Conservation (phyloP, 1,140 invertebrate species). For the Aphelenchoides avenae region DNA sequence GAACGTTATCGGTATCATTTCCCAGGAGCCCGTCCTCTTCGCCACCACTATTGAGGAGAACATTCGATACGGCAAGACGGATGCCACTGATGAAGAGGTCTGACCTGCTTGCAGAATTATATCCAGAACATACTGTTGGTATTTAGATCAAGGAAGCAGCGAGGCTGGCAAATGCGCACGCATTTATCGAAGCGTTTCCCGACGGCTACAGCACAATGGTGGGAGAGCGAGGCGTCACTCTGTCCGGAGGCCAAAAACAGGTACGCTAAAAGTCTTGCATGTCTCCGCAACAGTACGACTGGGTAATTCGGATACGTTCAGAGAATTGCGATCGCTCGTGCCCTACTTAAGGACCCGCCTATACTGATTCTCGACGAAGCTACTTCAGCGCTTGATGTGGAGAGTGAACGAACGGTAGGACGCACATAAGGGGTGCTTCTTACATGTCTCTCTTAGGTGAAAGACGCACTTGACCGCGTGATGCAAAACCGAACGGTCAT, state of each 20-base stretch:
- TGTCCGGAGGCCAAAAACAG: slow-evolving; percentile 93
- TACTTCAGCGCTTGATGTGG: slow-evolving; percentile 60
- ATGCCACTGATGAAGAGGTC: slow-evolving; percentile 67
- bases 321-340: slow-evolving; percentile 62
- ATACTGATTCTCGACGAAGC: slow-evolving; percentile 65
- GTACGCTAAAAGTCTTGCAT: slow-evolving; percentile 59
- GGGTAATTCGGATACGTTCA: no score
- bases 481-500: slow-evolving; percentile 67
- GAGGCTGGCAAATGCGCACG: slow-evolving; percentile 79
- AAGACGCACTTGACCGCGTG: slow-evolving; percentile 63
- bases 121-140: no score
- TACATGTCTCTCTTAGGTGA: slow-evolving; percentile 58
- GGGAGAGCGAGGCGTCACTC: slow-evolving; percentile 79
- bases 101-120: background rate
- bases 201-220: slow-evolving; percentile 79
- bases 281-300: no score
- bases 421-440: background rate
- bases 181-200: slow-evolving; percentile 79
- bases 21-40: slow-evolving; percentile 85
- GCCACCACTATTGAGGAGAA: slow-evolving; percentile 85
- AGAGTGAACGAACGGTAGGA: slow-evolving; percentile 58
- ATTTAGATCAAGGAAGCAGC: slow-evolving; percentile 67
- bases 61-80: slow-evolving; percentile 76
- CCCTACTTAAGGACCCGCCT: slow-evolving; percentile 61
- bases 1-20: slow-evolving; percentile 77